Conservation (phyloP, 1,140 invertebrate genomes). For the Drosophila pseudoobscura region DNA sequence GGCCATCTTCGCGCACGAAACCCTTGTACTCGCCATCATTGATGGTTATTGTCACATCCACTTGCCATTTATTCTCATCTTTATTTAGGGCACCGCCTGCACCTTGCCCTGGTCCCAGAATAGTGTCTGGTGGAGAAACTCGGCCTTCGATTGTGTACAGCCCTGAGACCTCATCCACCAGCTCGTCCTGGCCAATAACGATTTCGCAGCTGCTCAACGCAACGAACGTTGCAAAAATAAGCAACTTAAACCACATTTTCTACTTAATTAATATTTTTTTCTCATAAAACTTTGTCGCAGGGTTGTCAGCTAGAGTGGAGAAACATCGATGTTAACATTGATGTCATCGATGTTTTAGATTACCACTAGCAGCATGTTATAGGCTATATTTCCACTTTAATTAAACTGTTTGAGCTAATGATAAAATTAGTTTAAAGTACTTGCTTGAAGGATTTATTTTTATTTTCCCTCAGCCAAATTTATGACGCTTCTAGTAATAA, state of each 20-base stretch:
- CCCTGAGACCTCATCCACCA: conserved; percentile 70
- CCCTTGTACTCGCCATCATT: conserved; percentile 95
- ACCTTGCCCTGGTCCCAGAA: conserved; percentile 19
- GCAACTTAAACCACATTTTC: conserved; percentile 53
- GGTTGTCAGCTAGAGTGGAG: conserved; percentile 10
- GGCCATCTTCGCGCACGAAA: conserved; percentile 96
- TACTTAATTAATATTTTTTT: conserved; percentile 15
- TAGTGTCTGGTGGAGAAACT: conserved; percentile 88
- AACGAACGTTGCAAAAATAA: conserved; percentile 43
- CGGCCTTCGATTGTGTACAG: conserved; percentile 89
- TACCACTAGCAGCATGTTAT: too few relatives aligned
- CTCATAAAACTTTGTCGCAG: conserved; percentile 11
- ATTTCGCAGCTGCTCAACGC: conserved; percentile 40
- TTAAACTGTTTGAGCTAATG: too few relatives aligned
- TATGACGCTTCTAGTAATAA: too few relatives aligned
- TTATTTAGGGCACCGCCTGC: conserved; percentile 81
- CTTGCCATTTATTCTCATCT: conserved; percentile 87
- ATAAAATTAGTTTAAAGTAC: too few relatives aligned
- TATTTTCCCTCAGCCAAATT: too few relatives aligned
- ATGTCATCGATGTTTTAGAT: too few relatives aligned
- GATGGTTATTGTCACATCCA: conserved; percentile 90
- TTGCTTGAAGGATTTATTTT: too few relatives aligned
- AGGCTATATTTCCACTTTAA: too few relatives aligned
- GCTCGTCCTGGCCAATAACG: conserved; percentile 63
- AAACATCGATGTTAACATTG: too few relatives aligned